Evolutionary conservation across 2,888 invertebrate species (phyloP).

Genomic region (Mycalesis mineus): DNA sequence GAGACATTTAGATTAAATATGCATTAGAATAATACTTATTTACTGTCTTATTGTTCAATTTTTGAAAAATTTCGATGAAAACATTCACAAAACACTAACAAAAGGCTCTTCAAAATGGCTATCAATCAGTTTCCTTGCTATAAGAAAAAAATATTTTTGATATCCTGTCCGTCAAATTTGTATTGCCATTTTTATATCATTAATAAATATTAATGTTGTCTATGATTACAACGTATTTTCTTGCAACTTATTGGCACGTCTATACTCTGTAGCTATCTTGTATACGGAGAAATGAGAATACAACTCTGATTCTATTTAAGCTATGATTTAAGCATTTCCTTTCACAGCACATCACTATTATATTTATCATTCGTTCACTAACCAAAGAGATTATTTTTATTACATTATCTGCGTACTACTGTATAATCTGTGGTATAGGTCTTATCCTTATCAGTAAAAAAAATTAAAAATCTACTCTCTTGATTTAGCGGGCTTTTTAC

Average conservation of each 20-base stretch:
- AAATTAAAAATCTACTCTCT: too few relatives aligned
- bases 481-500: conserved; percentile 14
- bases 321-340: too few relatives aligned
- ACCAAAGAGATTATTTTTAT: too few relatives aligned
- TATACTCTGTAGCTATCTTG: neutral
- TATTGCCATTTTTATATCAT: conserved; percentile 64
- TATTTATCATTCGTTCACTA: neutral
- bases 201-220: conserved; percentile 37
- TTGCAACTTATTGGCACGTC: neutral
- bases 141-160: conserved; percentile 65
- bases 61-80: conserved; percentile 65
- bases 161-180: conserved; percentile 66
- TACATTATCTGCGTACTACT: too few relatives aligned
- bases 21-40: conserved; percentile 27
- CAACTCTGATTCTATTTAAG: too few relatives aligned
- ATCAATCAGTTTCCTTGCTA: conserved; percentile 72
- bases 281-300: too few relatives aligned
- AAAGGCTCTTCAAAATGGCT: conserved; percentile 79
- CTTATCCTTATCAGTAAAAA: too few relatives aligned
- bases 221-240: conserved; percentile 37
- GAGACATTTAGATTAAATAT: conserved; percentile 33
- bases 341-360: neutral
- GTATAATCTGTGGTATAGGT: too few relatives aligned
- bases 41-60: conserved; percentile 46
- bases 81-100: conserved; percentile 80